Conservation (phyloP, 2,113 vertebrate genomes). For the Boleophthalmus pectinirostris region DNA sequence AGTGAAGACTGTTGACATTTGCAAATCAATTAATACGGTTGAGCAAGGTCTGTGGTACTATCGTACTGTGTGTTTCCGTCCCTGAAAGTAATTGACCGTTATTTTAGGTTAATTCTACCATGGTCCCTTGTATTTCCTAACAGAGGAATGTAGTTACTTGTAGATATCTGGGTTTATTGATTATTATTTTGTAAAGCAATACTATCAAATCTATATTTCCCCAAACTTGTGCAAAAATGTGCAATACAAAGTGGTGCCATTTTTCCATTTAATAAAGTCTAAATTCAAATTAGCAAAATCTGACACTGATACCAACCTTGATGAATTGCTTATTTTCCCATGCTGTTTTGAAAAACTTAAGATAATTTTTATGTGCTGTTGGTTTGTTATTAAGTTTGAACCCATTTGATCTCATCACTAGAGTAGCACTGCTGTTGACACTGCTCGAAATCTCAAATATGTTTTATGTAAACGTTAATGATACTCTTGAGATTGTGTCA, state of each 20-base stretch:
- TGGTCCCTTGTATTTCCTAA: background rate
- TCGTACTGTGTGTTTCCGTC: background rate
- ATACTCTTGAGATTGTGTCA: constrained; percentile 25
- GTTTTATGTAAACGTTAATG: constrained; percentile 57
- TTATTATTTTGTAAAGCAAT: background rate
- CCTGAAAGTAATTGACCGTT: background rate
- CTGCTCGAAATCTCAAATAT: constrained; percentile 33
- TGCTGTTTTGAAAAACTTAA: background rate
- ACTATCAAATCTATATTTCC: background rate
- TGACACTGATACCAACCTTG: background rate
- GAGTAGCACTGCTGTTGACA: constrained; percentile 22
- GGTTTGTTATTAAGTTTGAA: constrained; percentile 30
- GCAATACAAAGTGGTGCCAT: background rate
- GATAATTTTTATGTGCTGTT: constrained; percentile 13
- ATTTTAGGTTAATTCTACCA: background rate
- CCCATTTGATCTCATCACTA: constrained; percentile 27
- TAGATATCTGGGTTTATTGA: background rate
- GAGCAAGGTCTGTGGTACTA: background rate
- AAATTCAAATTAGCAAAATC: background rate
- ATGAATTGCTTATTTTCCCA: background rate
- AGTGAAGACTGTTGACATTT: background rate
- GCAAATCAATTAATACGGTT: background rate
- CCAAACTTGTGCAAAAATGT: background rate
- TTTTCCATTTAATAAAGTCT: background rate
- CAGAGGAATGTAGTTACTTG: background rate